phyloP scores from a whole-genome alignment of 2,113 vertebrate genomes.

The Terrapene triunguis region DNA sequence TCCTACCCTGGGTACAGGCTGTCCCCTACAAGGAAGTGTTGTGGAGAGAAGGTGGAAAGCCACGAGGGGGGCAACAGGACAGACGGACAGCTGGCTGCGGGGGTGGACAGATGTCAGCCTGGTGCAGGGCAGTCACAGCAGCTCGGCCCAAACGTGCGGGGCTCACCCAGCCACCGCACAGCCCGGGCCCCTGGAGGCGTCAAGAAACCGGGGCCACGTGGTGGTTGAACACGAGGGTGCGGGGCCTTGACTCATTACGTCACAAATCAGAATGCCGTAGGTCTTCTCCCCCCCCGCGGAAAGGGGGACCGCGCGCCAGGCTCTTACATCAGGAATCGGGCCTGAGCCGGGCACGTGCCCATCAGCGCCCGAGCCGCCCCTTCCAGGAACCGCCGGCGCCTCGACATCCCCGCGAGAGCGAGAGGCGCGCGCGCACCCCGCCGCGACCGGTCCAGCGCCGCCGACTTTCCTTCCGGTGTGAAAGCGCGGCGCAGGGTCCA shows the following conservation, averaged over 20 bases:
- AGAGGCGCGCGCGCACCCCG: not conserved
- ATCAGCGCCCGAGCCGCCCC: slow-evolving; percentile 62
- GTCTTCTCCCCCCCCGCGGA: not conserved
- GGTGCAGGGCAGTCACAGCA: too few species aligned
- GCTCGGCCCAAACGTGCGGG: too few species aligned
- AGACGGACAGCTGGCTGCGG: too few species aligned
- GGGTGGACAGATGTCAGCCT: too few species aligned
- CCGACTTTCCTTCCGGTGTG: not conserved
- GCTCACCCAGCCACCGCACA: too few species aligned
- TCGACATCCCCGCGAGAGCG: not conserved
- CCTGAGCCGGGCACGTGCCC: slow-evolving; percentile 70
- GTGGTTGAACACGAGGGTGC: not conserved
- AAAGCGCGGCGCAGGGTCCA: not conserved
- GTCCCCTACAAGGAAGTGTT: too few species aligned
- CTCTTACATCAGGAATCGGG: slow-evolving; percentile 80
- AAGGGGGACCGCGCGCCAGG: not conserved
- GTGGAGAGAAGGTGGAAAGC: too few species aligned
- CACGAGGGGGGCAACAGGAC: too few species aligned
- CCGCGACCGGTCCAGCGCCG: not conserved
- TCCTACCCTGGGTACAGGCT: too few species aligned
- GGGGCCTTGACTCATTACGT: not conserved
- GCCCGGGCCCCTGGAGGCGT: not conserved
- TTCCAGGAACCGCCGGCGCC: slow-evolving; percentile 43
- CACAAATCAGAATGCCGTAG: not conserved
- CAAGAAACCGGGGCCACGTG: not conserved